Conservation (phyloP, 2,888 invertebrate species). For the Hirtodrosophila cameraria region DNA sequence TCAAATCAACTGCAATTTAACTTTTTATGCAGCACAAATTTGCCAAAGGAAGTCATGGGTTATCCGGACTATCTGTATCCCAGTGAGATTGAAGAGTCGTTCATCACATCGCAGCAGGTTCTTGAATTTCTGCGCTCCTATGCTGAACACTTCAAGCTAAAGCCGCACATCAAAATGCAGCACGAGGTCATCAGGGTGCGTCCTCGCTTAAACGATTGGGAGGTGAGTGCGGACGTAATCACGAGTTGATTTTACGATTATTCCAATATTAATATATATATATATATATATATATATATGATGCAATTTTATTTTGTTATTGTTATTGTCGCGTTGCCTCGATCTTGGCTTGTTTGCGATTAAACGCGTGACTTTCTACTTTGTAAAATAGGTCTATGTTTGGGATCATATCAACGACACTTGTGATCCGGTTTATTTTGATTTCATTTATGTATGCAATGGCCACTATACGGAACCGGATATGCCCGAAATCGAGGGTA, state of each 20-base stretch:
- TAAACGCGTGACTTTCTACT: slow-evolving; percentile 16
- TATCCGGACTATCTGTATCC: slow-evolving; percentile 94
- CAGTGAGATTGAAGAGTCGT: slow-evolving; percentile 87
- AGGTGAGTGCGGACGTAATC: slow-evolving; percentile 84
- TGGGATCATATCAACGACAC: slow-evolving; percentile 75
- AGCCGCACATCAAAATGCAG: slow-evolving; percentile 87
- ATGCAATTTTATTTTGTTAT: slow-evolving; percentile 11
- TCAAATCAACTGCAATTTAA: neutral
- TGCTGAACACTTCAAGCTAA: slow-evolving; percentile 88
- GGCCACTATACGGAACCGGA: slow-evolving; percentile 94
- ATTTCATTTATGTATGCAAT: slow-evolving; percentile 93
- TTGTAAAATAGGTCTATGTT: slow-evolving; percentile 74
- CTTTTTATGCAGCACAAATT: slow-evolving; percentile 89
- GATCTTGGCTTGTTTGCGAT: slow-evolving; percentile 5
- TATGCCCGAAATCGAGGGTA: slow-evolving; percentile 89
- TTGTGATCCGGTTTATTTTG: slow-evolving; percentile 87
- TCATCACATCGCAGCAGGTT: slow-evolving; percentile 90
- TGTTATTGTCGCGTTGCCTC: slow-evolving; percentile 2
- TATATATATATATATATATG: slow-evolving; percentile 3
- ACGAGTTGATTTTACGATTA: neutral
- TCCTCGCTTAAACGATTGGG: slow-evolving; percentile 87
- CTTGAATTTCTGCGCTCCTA: slow-evolving; percentile 90
- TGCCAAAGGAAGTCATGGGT: slow-evolving; percentile 97
- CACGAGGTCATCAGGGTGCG: slow-evolving; percentile 86
- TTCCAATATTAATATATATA: slow-evolving; percentile 13